phyloP scores from a whole-genome alignment of 2,113 vertebrate genomes.

The Illadopsis cleaveri region DNA sequence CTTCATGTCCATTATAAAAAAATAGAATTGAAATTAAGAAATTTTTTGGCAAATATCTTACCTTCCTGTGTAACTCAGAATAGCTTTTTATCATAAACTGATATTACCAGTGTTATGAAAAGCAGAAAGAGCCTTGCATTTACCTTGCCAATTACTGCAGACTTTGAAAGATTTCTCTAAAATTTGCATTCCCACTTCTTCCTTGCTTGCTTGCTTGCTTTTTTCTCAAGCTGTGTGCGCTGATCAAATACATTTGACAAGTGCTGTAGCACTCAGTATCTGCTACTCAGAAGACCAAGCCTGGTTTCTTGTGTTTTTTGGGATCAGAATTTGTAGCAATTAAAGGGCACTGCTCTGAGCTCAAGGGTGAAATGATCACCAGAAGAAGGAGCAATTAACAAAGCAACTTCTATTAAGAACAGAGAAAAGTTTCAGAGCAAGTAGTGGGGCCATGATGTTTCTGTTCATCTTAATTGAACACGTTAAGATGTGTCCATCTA shows the following conservation, averaged over 20 bases:
- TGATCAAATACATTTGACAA: not conserved
- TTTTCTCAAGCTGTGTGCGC: not conserved
- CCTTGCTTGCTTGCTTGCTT: not conserved
- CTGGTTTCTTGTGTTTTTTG: not conserved
- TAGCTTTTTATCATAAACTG: constrained; percentile 52
- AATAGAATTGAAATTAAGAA: constrained; percentile 39
- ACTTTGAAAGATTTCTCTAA: constrained; percentile 30
- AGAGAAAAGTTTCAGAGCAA: not conserved
- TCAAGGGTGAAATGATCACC: not conserved
- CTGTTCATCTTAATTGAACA: not conserved
- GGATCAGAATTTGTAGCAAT: not conserved
- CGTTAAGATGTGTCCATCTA: not conserved
- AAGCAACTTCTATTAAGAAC: not conserved
- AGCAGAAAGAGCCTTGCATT: constrained; percentile 34
- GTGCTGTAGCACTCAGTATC: not conserved
- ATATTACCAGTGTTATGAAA: constrained; percentile 33
- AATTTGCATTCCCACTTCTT: constrained; percentile 8
- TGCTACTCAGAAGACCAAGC: not conserved
- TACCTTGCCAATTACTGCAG: constrained; percentile 18
- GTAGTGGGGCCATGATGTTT: not conserved
- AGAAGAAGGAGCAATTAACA: not conserved
- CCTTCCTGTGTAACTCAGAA: constrained; percentile 38
- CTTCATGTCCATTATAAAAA: constrained; percentile 70
- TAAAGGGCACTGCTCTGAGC: not conserved
- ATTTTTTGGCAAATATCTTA: constrained; percentile 63